Percentiles rank a stretch among this genome's conserved stretches.
phyloP scores from a whole-genome alignment of 2,113 vertebrate species.

The Mesocricetus auratus region DNA sequence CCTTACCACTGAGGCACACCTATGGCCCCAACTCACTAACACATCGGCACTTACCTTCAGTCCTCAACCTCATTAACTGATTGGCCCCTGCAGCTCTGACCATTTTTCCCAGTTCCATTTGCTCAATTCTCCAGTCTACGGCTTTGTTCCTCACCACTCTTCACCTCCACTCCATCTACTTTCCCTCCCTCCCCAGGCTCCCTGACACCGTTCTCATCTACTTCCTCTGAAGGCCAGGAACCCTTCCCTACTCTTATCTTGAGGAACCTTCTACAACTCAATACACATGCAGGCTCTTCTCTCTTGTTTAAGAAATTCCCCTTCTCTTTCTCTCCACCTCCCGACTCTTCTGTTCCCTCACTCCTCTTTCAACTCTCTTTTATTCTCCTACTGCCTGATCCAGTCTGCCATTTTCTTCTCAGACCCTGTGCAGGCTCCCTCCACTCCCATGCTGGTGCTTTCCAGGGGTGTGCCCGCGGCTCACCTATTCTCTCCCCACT shows the following conservation, averaged over 20 bases:
- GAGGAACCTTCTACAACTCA: not conserved
- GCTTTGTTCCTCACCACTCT: not conserved
- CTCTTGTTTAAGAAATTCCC: not conserved
- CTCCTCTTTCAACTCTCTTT: too few relatives aligned
- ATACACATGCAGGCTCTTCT: too few relatives aligned
- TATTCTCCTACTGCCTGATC: too few relatives aligned
- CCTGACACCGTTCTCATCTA: not conserved
- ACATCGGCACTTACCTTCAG: not conserved
- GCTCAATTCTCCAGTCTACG: not conserved
- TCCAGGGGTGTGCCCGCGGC: too few relatives aligned
- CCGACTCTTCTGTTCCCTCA: not conserved
- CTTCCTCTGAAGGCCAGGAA: not conserved
- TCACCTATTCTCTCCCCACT: not conserved
- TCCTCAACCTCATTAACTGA: not conserved
- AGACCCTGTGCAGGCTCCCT: not conserved
- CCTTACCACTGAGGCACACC: not conserved
- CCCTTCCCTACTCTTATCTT: not conserved
- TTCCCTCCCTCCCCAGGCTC: not conserved
- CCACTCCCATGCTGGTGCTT: not conserved
- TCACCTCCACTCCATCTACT: too few relatives aligned
- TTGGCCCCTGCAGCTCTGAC: not conserved
- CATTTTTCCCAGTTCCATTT: not conserved
- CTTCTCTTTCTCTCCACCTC: not conserved
- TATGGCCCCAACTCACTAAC: not conserved
- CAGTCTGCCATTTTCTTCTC: not conserved